Evolutionary conservation across 1,140 invertebrate genomes (phyloP), one percentile per base, ranked within the genome.

Genomic region (Odontomachus brunneus): DNA sequence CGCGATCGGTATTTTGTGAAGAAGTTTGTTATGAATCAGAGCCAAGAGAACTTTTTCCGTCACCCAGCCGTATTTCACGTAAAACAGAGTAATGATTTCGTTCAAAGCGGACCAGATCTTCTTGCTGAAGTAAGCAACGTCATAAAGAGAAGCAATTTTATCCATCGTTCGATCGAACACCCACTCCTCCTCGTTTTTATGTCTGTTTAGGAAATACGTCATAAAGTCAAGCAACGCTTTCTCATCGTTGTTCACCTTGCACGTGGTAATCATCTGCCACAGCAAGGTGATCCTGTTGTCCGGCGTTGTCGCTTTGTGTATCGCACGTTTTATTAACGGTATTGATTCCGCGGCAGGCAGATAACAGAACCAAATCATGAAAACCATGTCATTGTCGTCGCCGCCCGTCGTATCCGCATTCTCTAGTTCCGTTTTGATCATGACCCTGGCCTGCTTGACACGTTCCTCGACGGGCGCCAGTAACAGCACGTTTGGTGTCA

Each of bases 161-260:
- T 82, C 19, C 0, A 92, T 60, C 14, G 90, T 29, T 0, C 3
- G 29, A 26, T 26, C 15, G 15, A 83, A 65, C 0, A 91, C 48
- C 19, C 59, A 62, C 0, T 11, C 0, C 26, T 88, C 80, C 73
- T 93, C 93, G 63, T 92, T 92, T 19, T 76, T 91, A 24, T 92
- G 90, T 12, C 85, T 90, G 1, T 71, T 62, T 14, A 63, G 53
- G 1, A 92, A 14, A 38, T 91, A 92, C 7, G 85, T 59, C 0
- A 94, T 11, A 0, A 89, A 74, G 0, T 90, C 19, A 0, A 91
- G 59, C 2, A 93, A 71, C 3, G 88, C 78, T 3, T 86, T n/a
- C 12, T 89, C 53, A 55, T 91, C 89, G 0, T 91, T 51, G 65
- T 94, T 94, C 0, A 93, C 75, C n/a, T 85, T 89, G 59, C 92